Conservation (phyloP, 2,113 vertebrate genomes). For the Oncorhynchus mykiss region DNA sequence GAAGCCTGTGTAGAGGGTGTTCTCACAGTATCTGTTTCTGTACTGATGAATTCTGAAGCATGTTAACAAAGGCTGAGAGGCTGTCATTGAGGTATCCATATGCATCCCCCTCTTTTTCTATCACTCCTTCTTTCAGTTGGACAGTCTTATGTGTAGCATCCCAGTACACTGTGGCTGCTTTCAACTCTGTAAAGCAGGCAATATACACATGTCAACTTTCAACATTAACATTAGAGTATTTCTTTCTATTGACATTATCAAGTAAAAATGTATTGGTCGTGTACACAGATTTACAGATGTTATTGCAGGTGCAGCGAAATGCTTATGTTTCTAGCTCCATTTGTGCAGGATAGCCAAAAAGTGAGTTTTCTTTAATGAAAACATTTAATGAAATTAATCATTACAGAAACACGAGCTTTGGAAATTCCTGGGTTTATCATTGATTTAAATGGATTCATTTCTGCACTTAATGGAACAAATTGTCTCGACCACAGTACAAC, state of each 20-base stretch:
- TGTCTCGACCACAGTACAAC: too few relatives aligned
- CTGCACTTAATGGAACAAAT: too few relatives aligned
- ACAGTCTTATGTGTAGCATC: conserved; percentile 69
- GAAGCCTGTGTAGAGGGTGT: conserved; percentile 75
- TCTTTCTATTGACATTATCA: neutral
- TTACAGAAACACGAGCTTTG: too few relatives aligned
- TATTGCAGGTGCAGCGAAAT: too few relatives aligned
- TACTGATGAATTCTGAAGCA: neutral
- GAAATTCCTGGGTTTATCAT: too few relatives aligned
- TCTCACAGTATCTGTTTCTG: neutral
- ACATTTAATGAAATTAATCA: too few relatives aligned
- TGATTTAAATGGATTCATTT: too few relatives aligned
- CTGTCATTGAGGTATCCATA: conserved; percentile 87
- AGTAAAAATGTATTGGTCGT: too few relatives aligned
- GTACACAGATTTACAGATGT: too few relatives aligned
- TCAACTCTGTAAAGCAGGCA: conserved; percentile 45
- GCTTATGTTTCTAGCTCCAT: neutral
- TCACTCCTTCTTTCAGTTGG: conserved; percentile 67
- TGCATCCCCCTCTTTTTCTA: conserved; percentile 80
- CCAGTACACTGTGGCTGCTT: conserved; percentile 82
- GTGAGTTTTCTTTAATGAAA: too few relatives aligned
- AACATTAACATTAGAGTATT: neutral
- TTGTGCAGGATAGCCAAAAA: too few relatives aligned
- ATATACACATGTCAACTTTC: neutral
- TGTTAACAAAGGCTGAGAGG: conserved; percentile 39